Evolutionary conservation across 2,888 invertebrate species (phyloP), one percentile per base, ranked within the genome.

Genomic region (Cephus spinipes): DNA sequence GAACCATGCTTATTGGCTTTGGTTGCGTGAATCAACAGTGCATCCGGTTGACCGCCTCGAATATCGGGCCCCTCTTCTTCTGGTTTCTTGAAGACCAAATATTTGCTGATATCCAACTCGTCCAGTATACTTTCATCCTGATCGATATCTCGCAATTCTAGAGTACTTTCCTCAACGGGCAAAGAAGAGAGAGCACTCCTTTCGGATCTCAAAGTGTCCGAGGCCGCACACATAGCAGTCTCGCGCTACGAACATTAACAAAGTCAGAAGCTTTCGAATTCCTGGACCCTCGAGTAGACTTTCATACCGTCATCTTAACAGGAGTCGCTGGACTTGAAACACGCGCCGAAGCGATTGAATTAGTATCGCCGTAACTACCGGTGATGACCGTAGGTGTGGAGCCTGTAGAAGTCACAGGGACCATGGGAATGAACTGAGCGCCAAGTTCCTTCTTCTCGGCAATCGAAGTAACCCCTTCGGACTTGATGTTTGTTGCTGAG

Each of bases 1-100:
- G 73, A 36, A 94, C 96, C 94, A 87, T 94, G 96, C 94, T 97
- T 98, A 90, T 97, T 97, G 81, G 97, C 97, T 92, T 97, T 97
- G 78, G 98, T 98, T 74, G 99, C 99, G 89, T 98, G 97, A 71
- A 99, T 98, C 82, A 99, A 96, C 77, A 99, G 94, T 1, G 98
- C 98, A 91, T 99, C 98, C 1, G 97, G 95, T 81, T 97, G 95
- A 11, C 99, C 99, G 12, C 99, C 99, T 79, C 98, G 95, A 69
- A 98, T 95, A 85, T 98, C 97, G 0, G 97, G 97, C 4, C 97
- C 97, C 81, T 98, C 98, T 89, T 96, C 97, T 35, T 96, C 95
- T 2, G 94, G 90, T 87, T 95, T 95, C 90, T 98, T 97, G 81
- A 95, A 93, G 71, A 97, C 94, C 83, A 98, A 93, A 93, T 95